phyloP scores from a whole-genome alignment of 2,113 vertebrate species.

The Pungitius pungitius region DNA sequence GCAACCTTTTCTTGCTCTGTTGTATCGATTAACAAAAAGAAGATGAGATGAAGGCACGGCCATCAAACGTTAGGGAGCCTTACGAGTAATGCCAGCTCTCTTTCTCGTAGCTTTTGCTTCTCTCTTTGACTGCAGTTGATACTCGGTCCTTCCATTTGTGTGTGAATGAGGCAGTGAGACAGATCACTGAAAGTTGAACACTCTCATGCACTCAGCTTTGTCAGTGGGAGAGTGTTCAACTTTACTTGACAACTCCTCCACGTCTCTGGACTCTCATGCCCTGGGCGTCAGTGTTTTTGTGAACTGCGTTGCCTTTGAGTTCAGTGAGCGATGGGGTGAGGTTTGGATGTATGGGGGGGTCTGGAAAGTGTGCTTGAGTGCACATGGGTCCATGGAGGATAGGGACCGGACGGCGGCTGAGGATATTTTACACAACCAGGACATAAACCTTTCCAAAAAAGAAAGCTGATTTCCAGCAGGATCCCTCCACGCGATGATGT shows the following conservation, averaged over 20 bases:
- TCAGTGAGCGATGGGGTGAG: neutral
- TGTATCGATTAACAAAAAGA: neutral
- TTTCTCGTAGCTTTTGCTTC: neutral
- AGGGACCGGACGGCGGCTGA: conserved; percentile 48
- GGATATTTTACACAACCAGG: conserved; percentile 50
- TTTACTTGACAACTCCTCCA: neutral
- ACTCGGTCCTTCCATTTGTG: neutral
- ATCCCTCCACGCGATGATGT: neutral
- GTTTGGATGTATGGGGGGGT: neutral
- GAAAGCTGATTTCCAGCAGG: neutral
- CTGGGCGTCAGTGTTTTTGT: neutral
- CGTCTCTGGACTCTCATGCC: conserved; percentile 4
- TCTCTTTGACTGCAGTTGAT: neutral
- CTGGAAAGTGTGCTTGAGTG: conserved; percentile 27
- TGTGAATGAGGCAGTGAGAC: neutral
- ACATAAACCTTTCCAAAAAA: neutral
- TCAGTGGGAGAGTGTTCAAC: neutral
- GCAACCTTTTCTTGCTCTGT: neutral
- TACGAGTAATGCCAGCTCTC: neutral
- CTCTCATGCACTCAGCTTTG: neutral
- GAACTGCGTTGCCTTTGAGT: conserved; percentile 10
- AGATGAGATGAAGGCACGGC: conserved; percentile 16
- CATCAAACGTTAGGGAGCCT: neutral
- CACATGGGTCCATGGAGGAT: conserved; percentile 5
- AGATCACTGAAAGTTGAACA: neutral